Base-by-base conservation (phyloP, 2,113 vertebrate species). In the Nettapus auritus region DNA sequence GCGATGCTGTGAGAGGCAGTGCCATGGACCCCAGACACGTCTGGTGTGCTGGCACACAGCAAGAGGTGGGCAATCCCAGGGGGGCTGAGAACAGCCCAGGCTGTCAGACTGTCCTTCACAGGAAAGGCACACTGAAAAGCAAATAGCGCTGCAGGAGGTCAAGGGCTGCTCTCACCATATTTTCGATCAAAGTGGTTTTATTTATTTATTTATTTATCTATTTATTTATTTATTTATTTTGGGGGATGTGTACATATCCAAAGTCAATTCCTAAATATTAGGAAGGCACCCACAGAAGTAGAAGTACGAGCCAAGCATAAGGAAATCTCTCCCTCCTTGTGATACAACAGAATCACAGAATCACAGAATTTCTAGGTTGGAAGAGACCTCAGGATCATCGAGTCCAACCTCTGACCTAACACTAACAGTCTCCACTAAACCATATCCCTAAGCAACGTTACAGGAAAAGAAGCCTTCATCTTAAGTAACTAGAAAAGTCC, bases 1-100 rank as follows among this genome's bases (percentile, higher is more conserved):
- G n/a, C 1, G 1, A 20, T 84, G 33, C 15, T 5, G 2, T 19
- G 22, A 40, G 29, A 59, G 10, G 3, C 0, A 0, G 15, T 82
- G 42, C 20, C 46, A 22, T 11, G 67, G 57, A 81, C 16, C 10
- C 13, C 33, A 31, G 28, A 68, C 34, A 56, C 11, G 22, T 38
- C 36, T 50, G 15, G 19, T 2, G 8, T 62, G 20, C 18, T 38
- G 28, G 34, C 19, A 15, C 59, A 33, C 28, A 34, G 33, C 36
- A 57, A 34, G 44, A 76, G 16, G 2, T 8, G 7, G 46, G 28
- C 57, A 88, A 64, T 55, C 28, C 23, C 2, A 1, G 28, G 38
- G 0, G 2, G 33, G 9, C 8, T 81, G 34, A 33, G 44, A 84
- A 44, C 14, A 90, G 28, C 18, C 53, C 36, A 31, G 42, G 19